Evolutionary conservation across 2,888 invertebrate genomes (phyloP).

Genomic region (Rhopalosiphum nymphaeae): DNA sequence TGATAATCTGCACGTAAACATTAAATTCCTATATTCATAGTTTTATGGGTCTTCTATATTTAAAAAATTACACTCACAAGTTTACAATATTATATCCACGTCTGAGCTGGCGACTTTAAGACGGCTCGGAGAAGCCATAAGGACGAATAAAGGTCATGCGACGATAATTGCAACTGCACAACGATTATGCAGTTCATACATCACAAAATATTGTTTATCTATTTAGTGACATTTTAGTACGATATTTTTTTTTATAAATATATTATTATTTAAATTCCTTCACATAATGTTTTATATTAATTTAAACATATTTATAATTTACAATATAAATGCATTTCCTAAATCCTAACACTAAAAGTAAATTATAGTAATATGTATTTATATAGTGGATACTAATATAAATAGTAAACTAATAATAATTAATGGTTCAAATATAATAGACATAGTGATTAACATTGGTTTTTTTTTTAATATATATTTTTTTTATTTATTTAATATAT

Average conservation of each 20-base stretch:
- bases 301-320: background rate
- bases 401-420: background rate
- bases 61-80: background rate
- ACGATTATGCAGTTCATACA: background rate
- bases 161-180: background rate
- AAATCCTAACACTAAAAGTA: background rate
- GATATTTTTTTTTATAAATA: background rate
- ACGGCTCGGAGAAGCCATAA: background rate
- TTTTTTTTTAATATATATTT: background rate
- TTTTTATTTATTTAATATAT: background rate
- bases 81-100: background rate
- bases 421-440: background rate
- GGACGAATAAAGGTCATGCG: background rate
- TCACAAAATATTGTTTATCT: background rate
- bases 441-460: background rate
- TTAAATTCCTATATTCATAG: background rate
- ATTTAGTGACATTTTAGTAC: background rate
- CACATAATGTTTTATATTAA: background rate
- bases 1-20: background rate
- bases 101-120: background rate
- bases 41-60: slow-evolving; percentile 5
- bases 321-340: background rate
- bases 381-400: background rate
- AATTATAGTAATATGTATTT: background rate
- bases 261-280: background rate